Evolutionary conservation across 2,113 vertebrate genomes (phyloP), one percentile per base, ranked within the genome.

Genomic region (Eulemur rufifrons): DNA sequence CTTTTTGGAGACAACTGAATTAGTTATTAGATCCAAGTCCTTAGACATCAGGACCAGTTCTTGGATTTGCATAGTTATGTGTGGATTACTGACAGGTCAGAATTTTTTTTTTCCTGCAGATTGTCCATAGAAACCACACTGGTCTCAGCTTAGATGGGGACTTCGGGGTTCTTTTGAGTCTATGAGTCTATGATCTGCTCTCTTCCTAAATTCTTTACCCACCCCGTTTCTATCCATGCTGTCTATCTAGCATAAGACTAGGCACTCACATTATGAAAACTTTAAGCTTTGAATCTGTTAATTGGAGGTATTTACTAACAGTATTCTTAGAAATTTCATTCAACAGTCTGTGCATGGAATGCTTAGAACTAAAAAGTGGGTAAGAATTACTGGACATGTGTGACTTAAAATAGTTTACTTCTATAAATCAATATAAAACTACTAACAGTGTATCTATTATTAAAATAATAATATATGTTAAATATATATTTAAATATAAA

Each of bases 301-400:
- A 78, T 42, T 64, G 21, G 23, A 95, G 91, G 15, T 81, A 15
- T 54, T 68, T 92, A 42, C 27, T 42, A 74, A 78, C 12, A 42
- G 17, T 73, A 74, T 85, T 95, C 23, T 85, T 94, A 74, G 76
- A 90, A 85, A 68, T 87, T 84, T 69, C 52, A 86, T 45, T 52
- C 39, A 90, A 76, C 3, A 73, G 39, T 61, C 42, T 92, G 8
- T 32, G 12, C 11, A 56, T 50, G 27, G 56, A 89, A 86, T 81
- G 56, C 5, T 69, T 42, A 90, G 91, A 84, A 77, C 66, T 87
- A 85, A 73, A 68, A 45, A 77, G 7, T 37, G 42, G 32, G 6
- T 73, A 29, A 74, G 89, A 89, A 85, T 66, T 39, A 20, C 37
- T n/a, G 42, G 77, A 81, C 17, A 18, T 6, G 17, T 66, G 45